Conservation (phyloP, 2,797 vertebrate species). For the Rhabdomys pumilio region DNA sequence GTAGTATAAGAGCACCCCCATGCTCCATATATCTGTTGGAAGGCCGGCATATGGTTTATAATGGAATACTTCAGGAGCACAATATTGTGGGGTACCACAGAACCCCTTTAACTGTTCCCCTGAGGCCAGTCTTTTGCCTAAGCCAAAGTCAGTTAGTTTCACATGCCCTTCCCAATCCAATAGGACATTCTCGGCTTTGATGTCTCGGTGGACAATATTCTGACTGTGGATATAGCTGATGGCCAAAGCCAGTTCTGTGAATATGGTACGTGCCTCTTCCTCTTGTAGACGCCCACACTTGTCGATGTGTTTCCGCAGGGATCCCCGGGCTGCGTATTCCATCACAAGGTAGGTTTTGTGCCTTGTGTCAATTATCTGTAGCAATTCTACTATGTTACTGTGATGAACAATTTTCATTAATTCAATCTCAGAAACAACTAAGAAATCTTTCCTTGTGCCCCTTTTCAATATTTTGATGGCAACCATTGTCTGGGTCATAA, state of each 20-base stretch:
- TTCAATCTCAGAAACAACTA: neutral
- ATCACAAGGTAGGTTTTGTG: neutral
- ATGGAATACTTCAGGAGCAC: neutral
- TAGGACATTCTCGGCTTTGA: neutral
- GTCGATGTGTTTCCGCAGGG: neutral
- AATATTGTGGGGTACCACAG: neutral
- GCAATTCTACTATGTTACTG: neutral
- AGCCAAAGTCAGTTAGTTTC: neutral
- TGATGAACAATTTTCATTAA: neutral
- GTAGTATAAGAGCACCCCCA: neutral
- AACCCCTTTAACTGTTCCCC: neutral
- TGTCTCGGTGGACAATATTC: neutral
- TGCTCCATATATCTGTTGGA: neutral
- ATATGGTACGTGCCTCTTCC: neutral
- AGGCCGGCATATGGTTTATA: neutral
- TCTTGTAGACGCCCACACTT: neutral
- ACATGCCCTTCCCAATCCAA: neutral
- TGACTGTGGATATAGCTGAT: neutral
- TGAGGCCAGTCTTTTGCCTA: neutral
- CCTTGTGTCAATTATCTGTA: neutral
- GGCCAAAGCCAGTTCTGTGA: neutral
- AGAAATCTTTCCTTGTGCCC: neutral
- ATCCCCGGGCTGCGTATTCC: neutral
- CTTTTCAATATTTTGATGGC: neutral
- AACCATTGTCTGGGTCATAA: neutral